Evolutionary conservation across 2,113 vertebrate genomes (phyloP), one percentile per base, ranked within the genome.

Genomic region (Seriola rivoliana): DNA sequence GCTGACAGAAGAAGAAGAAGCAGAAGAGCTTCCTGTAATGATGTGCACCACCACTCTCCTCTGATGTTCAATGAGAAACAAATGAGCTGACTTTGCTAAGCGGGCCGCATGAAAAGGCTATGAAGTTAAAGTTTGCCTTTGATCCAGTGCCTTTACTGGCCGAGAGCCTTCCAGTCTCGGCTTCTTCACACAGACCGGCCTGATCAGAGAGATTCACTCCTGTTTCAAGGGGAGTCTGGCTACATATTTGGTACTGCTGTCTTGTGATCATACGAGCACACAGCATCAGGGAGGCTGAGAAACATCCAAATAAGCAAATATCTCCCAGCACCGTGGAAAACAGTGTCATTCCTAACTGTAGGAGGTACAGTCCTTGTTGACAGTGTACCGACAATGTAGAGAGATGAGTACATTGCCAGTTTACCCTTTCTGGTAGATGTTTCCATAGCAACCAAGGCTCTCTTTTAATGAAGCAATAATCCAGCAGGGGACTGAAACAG

Each of bases 401-500:
- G 63, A 78, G 69, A 90, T 48, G 55, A 84, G 62, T 62, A 59
- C 54, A 58, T 79, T 75, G 63, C 78, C 74, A 58, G 58, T 88
- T 88, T 74, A 82, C 57, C 82, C 77, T 86, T 73, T 87, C 58
- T 85, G 73, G 57, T 78, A 48, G 71, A 77, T n/a, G 84, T 93
- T 91, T 86, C 91, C 83, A 89, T 91, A 80, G 87, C 64, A 90
- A 92, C 89, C 70, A 63, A 40, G 62, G 82, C 63, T 85, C 67
- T 79, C 34, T 84, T 84, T 88, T 91, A 85, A 91, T 88, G 79
- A 90, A 86, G 86, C 67, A 46, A 23, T 74, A 90, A 89, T 92
- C 88, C 87, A 86, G 71, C 84, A 81, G 83, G 74, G 75, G 66
- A 84, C 84, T 68, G 67, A 84, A 87, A 77, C 9, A 59, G 59